Conservation (phyloP, 2,797 vertebrate species). For the Philypnodon macrostomus region DNA sequence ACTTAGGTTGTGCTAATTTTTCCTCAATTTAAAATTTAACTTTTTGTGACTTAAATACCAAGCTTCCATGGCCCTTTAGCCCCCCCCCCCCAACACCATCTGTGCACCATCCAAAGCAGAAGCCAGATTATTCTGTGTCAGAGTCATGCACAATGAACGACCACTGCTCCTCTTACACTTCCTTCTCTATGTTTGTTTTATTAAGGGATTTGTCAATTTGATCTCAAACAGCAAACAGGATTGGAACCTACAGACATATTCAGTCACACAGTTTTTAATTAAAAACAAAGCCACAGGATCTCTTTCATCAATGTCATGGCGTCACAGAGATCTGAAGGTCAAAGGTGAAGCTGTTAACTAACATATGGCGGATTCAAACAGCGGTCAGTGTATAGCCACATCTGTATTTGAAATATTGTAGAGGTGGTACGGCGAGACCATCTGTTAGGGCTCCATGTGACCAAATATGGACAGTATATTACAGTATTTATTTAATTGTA, state of each 20-base stretch:
- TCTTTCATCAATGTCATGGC: conserved; percentile 3
- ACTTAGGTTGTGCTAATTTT: no score
- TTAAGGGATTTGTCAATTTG: conserved; percentile 1
- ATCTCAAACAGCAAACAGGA: no score
- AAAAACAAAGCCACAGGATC: conserved; percentile 3
- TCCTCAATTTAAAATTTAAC: no score
- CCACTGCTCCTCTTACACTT: conserved; percentile 30
- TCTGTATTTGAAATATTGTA: conserved; percentile 8
- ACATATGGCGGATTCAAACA: conserved; percentile 22
- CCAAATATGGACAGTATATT: no score
- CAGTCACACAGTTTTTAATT: background rate
- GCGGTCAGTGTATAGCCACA: background rate
- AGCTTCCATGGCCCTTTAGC: conserved; percentile 60
- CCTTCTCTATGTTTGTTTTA: conserved; percentile 27
- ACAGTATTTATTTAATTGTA: no score
- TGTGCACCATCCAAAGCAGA: conserved; percentile 65
- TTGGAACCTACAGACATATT: conserved; percentile 9
- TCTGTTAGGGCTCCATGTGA: no score
- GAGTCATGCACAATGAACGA: conserved; percentile 56
- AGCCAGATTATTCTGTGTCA: conserved; percentile 74
- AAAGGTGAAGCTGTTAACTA: conserved; percentile 27
- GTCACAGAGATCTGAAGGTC: conserved; percentile 32
- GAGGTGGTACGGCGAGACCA: background rate
- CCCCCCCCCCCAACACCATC: conserved; percentile 59
- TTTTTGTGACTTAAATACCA: no score